phyloP scores from a whole-genome alignment of 2,797 vertebrate genomes.

The Pipistrellus pipistrellus region DNA sequence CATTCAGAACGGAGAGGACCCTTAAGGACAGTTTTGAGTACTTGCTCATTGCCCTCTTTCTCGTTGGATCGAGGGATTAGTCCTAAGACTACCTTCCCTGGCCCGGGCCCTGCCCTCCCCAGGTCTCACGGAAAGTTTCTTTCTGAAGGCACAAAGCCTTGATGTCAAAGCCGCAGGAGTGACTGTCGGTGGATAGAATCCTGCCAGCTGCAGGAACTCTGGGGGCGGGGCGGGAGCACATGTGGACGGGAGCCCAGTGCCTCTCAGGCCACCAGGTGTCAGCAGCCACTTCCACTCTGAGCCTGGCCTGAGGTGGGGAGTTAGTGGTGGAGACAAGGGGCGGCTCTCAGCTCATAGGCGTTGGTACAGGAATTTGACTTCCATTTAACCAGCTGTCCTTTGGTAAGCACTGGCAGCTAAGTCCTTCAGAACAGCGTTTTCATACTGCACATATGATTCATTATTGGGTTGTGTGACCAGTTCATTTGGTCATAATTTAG shows the following conservation, averaged over 20 bases:
- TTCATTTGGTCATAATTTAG: neutral
- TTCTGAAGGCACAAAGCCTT: neutral
- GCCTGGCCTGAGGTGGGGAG: neutral
- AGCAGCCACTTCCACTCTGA: neutral
- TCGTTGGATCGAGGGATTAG: neutral
- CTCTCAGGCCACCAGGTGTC: neutral
- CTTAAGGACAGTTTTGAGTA: constrained; percentile 13
- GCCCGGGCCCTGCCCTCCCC: neutral
- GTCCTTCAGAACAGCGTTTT: constrained; percentile 1
- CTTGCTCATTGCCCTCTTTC: neutral
- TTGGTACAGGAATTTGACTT: constrained; percentile 21
- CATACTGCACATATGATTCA: neutral
- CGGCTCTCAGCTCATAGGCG: neutral
- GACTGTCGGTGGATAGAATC: neutral
- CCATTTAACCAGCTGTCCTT: neutral
- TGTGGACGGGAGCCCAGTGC: neutral
- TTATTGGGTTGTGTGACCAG: neutral
- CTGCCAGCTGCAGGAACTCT: neutral
- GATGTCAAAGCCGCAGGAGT: neutral
- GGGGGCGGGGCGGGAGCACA: neutral
- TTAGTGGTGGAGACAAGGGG: neutral
- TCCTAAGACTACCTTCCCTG: neutral
- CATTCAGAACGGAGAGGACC: constrained; percentile 3
- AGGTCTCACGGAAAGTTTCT: neutral
- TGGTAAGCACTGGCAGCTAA: neutral